A percentile compares a stretch with the other conserved stretches of the same genome.
phyloP scores from a whole-genome alignment of 2,113 vertebrate genomes.

The Pelecanus crispus region DNA sequence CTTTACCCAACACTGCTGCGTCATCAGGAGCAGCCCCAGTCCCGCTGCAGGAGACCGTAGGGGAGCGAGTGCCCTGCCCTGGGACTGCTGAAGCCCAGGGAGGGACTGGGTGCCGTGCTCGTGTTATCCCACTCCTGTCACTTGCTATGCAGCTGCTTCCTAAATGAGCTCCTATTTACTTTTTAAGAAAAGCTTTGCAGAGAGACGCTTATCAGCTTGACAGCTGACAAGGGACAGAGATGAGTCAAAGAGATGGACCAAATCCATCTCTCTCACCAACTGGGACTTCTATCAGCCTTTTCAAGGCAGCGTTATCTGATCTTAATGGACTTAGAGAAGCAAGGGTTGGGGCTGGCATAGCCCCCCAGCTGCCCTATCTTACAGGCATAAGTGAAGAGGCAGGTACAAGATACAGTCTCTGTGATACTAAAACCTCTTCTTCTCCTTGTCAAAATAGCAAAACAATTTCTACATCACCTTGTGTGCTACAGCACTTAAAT shows the following conservation, averaged over 20 bases:
- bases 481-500: background rate
- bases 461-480: background rate
- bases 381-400: background rate
- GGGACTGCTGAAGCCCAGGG: background rate
- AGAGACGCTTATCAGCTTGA: background rate
- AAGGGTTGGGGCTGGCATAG: background rate
- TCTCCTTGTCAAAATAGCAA: background rate
- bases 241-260: background rate
- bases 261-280: background rate
- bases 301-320: background rate
- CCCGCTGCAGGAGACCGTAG: accelerated
- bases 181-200: background rate
- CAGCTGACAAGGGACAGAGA: background rate
- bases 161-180: background rate
- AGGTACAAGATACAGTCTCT: background rate
- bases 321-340: background rate
- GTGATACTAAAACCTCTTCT: background rate
- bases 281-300: background rate
- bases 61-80: accelerated
- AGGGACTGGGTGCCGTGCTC: accelerated
- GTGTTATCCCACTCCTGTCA: accelerated
- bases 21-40: background rate
- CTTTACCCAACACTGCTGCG: background rate
- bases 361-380: background rate
- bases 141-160: background rate